Evolutionary conservation across 1,140 invertebrate species (phyloP), one percentile per base, ranked within the genome.

Genomic region (Drosophila simulans): DNA sequence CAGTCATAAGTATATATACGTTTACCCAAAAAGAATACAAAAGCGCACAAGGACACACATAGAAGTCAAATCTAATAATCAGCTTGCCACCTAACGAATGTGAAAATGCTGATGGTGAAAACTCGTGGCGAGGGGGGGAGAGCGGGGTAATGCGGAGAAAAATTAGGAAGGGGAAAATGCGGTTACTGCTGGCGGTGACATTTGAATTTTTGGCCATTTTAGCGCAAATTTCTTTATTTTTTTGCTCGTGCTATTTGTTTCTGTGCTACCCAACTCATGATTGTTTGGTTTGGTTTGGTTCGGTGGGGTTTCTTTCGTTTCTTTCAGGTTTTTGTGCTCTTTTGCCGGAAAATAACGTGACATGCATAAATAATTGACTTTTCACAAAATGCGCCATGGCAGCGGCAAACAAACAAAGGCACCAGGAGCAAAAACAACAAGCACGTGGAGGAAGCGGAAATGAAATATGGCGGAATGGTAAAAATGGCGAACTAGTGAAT

Each of bases 331-430:
- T 45, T 52, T 72, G 37, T 76, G 39, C 69, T 40, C 48, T 72
- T 72, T 66, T 82, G 55, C 66, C 78, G 64, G 69, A 83, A 78
- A 83, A 83, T 83, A 72, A 83, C 80, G 80, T 83, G 80, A 83
- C 80, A 83, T 83, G 80, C 80, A 83, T 83, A 83, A 83, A 83
- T 83, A 83, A 83, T 83, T 83, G 80, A 83, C 80, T 83, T 83
- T 77, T 83, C 78, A 75, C 66, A 56, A 77, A 77, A 77, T 77
- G 39, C 74, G 51, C 73, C 52, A 60, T 76, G 63, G 57, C 63
- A 85, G 46, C 64, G 27, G 49, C 54, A 68, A 66, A 69, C 42
- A 54, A 75, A 54, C 68, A 76, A 82, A 77, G 62, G 59, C 60
- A 83, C n/a, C 31, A 35, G 40, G 27, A 56, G 54, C 49, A 69